phyloP scores from a whole-genome alignment of 2,888 invertebrate genomes.

The Anaspis maculata region DNA sequence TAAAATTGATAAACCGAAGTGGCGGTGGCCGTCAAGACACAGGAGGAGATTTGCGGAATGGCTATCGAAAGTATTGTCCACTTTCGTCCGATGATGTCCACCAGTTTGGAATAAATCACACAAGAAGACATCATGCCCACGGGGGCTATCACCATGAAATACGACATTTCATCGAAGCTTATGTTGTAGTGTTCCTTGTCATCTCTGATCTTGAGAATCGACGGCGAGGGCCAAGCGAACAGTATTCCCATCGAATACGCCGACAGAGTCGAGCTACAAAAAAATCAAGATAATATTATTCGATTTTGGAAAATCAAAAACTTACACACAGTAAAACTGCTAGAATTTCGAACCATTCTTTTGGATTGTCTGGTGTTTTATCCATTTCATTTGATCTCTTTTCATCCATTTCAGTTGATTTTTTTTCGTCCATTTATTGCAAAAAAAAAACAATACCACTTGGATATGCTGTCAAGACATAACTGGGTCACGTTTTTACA shows the following conservation, averaged over 20 bases:
- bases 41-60: constrained; percentile 53
- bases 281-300: neutral
- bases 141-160: constrained; percentile 31
- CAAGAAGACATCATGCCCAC: constrained; percentile 11
- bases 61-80: constrained; percentile 52
- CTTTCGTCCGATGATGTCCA: constrained; percentile 60
- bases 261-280: constrained; percentile 11
- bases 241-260: constrained; percentile 22
- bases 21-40: constrained; percentile 55
- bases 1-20: constrained; percentile 50
- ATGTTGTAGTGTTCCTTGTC: constrained; percentile 26
- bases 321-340: neutral
- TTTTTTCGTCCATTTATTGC: too few relatives aligned
- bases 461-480: too few relatives aligned
- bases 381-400: too few relatives aligned
- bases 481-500: too few relatives aligned
- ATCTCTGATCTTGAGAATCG: constrained; percentile 28
- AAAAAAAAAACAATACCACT: too few relatives aligned
- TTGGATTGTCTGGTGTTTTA: too few relatives aligned
- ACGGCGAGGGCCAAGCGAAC: constrained; percentile 32
- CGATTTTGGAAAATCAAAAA: too few relatives aligned
- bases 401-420: too few relatives aligned
- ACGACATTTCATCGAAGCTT: constrained; percentile 31
- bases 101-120: constrained; percentile 24
- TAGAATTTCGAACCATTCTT: too few relatives aligned